Evolutionary conservation across 2,113 vertebrate species (phyloP).

Genomic region (Corvus moneduloides): DNA sequence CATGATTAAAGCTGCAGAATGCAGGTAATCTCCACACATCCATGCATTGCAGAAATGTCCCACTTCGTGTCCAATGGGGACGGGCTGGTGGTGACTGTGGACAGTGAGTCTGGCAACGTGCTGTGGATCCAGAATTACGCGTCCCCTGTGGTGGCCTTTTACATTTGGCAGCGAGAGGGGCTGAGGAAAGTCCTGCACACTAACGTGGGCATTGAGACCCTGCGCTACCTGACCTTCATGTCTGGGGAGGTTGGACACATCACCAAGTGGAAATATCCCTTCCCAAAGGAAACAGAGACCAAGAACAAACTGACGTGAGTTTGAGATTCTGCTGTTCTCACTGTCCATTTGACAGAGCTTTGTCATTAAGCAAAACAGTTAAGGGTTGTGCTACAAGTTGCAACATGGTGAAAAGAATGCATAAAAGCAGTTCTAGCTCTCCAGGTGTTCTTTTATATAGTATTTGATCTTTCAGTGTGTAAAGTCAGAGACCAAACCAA

Average conservation of each 20-base stretch:
- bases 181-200: conserved; percentile 91
- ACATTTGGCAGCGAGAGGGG: conserved; percentile 95
- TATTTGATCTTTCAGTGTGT: background rate
- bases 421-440: background rate
- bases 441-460: background rate
- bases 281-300: conserved; percentile 91
- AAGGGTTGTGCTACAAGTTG: background rate
- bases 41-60: conserved; percentile 82
- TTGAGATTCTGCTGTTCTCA: background rate
- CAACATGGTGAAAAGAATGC: background rate
- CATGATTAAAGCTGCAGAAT: background rate
- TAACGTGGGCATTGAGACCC: conserved; percentile 92
- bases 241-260: conserved; percentile 95
- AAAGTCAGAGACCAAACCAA: background rate
- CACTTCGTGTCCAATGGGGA: conserved; percentile 98
- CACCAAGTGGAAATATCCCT: conserved; percentile 97
- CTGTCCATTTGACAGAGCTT: background rate
- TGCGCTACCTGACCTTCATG: conserved; percentile 97
- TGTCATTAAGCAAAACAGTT: background rate
- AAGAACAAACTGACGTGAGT: conserved; percentile 95
- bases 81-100: conserved; percentile 95
- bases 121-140: conserved; percentile 96
- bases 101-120: conserved; percentile 91
- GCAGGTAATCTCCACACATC: background rate
- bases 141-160: conserved; percentile 96